These are phyloP conservation scores for Marmota flaviventris DNA, from an alignment of 2,113 vertebrate species.

Conservation along the genomic window DNA sequence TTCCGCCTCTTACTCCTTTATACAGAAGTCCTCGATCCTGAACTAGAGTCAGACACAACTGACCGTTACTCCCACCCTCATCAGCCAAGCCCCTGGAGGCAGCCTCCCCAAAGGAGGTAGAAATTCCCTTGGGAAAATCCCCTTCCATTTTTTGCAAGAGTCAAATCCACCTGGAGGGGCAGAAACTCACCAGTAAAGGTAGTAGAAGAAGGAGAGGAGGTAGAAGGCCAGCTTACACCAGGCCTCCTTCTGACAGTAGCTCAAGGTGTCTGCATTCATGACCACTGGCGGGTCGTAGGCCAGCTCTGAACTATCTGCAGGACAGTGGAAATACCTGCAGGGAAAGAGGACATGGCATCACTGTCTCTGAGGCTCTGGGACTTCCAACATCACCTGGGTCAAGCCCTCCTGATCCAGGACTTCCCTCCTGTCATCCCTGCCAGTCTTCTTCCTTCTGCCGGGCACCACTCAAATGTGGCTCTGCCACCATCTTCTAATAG, in stretches of 20 bases:
- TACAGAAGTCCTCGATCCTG: not conserved
- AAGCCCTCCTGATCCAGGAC: accelerated
- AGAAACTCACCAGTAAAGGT: constrained; percentile 97
- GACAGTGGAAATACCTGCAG: constrained; percentile 97
- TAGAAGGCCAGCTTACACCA: constrained; percentile 99
- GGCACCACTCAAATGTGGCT: accelerated
- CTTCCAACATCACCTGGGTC: accelerated
- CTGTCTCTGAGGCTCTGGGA: not conserved
- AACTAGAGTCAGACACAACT: not conserved
- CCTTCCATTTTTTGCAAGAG: not conserved
- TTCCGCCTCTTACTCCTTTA: not conserved
- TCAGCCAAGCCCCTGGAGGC: not conserved
- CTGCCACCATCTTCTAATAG: accelerated
- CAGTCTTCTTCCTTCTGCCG: not conserved
- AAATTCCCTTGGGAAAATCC: not conserved
- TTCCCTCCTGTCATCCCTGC: not conserved
- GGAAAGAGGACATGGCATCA: constrained; percentile 78
- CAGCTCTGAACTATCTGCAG: constrained; percentile 96
- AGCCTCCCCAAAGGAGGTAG: not conserved
- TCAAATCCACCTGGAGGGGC: not conserved
- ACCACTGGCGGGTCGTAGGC: constrained; percentile 97
- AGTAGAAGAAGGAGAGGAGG: constrained; percentile 99
- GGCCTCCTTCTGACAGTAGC: constrained; percentile 98
- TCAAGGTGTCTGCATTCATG: constrained; percentile 97
- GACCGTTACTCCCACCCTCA: not conserved